Conservation (phyloP, 2,113 vertebrate genomes). For the Octodon degus region DNA sequence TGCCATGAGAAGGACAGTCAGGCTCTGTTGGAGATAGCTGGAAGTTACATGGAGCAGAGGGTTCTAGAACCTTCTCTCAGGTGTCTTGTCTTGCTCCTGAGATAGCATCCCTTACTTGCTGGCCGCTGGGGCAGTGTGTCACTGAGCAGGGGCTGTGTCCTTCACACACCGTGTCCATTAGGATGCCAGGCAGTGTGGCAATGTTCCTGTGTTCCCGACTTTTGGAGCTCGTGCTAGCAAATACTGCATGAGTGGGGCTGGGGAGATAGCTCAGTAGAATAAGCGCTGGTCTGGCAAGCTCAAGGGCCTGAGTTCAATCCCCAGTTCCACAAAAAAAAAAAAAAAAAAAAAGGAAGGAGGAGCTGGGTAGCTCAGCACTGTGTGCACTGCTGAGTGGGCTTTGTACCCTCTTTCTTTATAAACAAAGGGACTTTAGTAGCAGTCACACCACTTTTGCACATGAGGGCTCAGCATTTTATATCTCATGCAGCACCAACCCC, state of each 20-base stretch:
- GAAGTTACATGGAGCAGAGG: rapidly evolving
- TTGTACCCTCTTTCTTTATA: rapidly evolving
- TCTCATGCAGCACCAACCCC: no score
- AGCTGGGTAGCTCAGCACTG: rapidly evolving
- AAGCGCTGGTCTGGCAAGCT: no score
- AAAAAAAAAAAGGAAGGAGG: no score
- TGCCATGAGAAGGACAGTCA: neutral
- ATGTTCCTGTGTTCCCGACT: neutral
- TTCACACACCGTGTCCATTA: neutral
- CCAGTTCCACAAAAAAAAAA: no score
- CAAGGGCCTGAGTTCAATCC: no score
- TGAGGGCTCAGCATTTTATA: neutral
- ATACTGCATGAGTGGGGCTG: rapidly evolving
- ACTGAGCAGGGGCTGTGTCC: neutral
- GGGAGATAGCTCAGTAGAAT: no score
- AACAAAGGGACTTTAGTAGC: rapidly evolving
- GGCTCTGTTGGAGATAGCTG: neutral
- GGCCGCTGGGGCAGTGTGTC: neutral
- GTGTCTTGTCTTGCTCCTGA: neutral
- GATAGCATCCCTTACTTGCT: neutral
- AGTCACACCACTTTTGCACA: neutral
- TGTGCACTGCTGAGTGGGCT: neutral
- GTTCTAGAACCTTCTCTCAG: neutral
- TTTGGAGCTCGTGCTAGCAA: neutral
- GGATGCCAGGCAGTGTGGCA: neutral